A percentile compares a stretch with the other conserved stretches of the same genome.
Evolutionary conservation across 2,888 invertebrate genomes (phyloP).

Genomic region (Chrysolina haemoptera): DNA sequence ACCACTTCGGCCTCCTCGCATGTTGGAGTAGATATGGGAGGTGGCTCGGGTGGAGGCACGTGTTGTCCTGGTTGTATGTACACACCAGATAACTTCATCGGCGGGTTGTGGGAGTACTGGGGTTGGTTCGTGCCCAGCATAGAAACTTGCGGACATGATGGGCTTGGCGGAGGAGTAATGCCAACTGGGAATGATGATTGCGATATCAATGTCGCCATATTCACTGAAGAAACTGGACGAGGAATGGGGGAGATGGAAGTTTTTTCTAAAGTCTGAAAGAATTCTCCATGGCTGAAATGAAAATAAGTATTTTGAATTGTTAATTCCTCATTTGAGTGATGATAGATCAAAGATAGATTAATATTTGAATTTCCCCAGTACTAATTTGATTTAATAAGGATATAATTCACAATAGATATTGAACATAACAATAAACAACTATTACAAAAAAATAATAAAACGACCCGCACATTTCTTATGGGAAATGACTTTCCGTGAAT

Average conservation of each 20-base stretch:
- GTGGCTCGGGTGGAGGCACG: constrained; percentile 22
- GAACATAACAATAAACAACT: too few relatives aligned
- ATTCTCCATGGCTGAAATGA: constrained; percentile 34
- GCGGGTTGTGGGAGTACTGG: constrained; percentile 32
- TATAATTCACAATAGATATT: too few relatives aligned
- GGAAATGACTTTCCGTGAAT: too few relatives aligned
- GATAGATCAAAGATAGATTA: too few relatives aligned
- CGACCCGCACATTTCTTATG: too few relatives aligned
- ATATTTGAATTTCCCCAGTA: too few relatives aligned
- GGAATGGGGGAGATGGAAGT: constrained; percentile 67
- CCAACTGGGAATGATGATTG: constrained; percentile 64
- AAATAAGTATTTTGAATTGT: too few relatives aligned
- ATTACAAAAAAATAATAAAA: too few relatives aligned
- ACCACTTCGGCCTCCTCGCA: constrained; percentile 56
- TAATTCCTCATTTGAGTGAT: too few relatives aligned
- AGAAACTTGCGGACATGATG: constrained; percentile 39
- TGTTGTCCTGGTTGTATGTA: constrained; percentile 44
- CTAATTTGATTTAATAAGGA: too few relatives aligned
- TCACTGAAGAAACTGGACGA: constrained; percentile 66
- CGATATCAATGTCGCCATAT: constrained; percentile 63
- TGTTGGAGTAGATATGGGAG: constrained; percentile 27
- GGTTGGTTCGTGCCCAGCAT: constrained; percentile 9
- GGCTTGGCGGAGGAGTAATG: constrained; percentile 63
- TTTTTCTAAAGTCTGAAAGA: constrained; percentile 48
- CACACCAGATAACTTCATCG: constrained; percentile 46